Evolutionary conservation across 2,113 vertebrate species (phyloP).

Genomic region (Crotalus horridus): DNA sequence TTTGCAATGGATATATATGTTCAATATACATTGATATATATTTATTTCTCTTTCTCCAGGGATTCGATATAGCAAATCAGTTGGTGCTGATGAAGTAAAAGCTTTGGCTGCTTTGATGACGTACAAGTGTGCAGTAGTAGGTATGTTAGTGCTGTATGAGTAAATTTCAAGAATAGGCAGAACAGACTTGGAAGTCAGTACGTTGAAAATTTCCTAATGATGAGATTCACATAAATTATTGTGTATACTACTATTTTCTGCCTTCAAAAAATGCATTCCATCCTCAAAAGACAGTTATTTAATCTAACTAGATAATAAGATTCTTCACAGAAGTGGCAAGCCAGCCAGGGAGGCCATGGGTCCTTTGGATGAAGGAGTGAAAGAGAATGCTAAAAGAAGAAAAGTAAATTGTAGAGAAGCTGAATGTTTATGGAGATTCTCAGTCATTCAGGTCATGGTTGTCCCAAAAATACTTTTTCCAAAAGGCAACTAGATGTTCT

Average conservation of each 20-base stretch:
- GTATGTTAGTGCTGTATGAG: slow-evolving; percentile 11
- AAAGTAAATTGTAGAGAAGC: neutral
- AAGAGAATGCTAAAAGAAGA: neutral
- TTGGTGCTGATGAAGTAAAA: slow-evolving; percentile 25
- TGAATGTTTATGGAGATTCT: neutral
- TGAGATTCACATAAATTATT: slow-evolving; percentile 14
- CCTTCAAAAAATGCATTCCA: neutral
- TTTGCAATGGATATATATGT: neutral
- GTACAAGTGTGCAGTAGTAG: slow-evolving; percentile 12
- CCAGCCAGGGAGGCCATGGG: neutral
- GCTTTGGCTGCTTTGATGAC: slow-evolving; percentile 50
- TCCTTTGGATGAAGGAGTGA: neutral
- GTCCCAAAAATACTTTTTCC: neutral
- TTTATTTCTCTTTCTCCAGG: slow-evolving; percentile 29
- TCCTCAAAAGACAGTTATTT: neutral
- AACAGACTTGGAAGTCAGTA: neutral
- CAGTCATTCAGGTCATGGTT: neutral
- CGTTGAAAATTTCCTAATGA: neutral
- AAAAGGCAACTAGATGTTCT: neutral
- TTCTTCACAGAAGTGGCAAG: neutral
- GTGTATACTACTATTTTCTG: neutral
- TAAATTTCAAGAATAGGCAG: neutral
- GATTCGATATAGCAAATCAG: slow-evolving; percentile 34
- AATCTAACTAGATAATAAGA: neutral
- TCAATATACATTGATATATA: neutral